Evolutionary conservation across 2,113 vertebrate species (phyloP), one percentile per base, ranked within the genome.

Genomic region (Halichoeres trimaculatus): DNA sequence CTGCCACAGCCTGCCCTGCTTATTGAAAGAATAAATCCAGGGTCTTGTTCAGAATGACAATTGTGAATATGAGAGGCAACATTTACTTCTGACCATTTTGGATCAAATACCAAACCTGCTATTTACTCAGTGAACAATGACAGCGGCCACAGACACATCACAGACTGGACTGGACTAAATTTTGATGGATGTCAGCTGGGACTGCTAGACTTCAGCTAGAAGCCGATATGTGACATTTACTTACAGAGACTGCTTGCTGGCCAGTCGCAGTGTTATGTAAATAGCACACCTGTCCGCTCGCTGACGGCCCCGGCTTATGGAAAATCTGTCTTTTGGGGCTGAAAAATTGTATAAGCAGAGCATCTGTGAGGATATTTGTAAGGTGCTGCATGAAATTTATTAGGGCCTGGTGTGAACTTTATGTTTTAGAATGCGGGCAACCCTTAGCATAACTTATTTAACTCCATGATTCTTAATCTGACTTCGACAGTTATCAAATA

Each of bases 191-290:
- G 89, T 90, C 86, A 91, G 77, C 54, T 71, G 90, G 85, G 80
- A 81, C 78, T 51, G 81, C 81, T 63, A 60, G 80, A 82, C 85
- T 88, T 86, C 63, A 78, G 83, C 70, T 85, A 83, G 89, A 81
- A 85, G 81, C 41, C 50, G 76, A 90, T 83, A 82, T 80, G 88
- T 93, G 92, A 93, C 92, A 93, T 93, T 94, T 94, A 90, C 90
- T 92, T 83, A 89, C 80, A 89, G 83, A 85, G 76, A 65, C 80
- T 48, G 72, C 74, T 83, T 43, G 71, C 68, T 78, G 23, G 84
- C 75, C 43, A 90, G 88, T 84, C 71, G 50, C 77, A 62, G 78
- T 87, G 89, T 90, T 90, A 91, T 92, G 88, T 93, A 93, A 93
- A 93, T 92, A 91, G 88, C 90, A 90, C 89, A 93, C 88, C 92